Evolutionary conservation across 2,797 vertebrate genomes (phyloP).

Genomic region (Cossypha heuglini): DNA sequence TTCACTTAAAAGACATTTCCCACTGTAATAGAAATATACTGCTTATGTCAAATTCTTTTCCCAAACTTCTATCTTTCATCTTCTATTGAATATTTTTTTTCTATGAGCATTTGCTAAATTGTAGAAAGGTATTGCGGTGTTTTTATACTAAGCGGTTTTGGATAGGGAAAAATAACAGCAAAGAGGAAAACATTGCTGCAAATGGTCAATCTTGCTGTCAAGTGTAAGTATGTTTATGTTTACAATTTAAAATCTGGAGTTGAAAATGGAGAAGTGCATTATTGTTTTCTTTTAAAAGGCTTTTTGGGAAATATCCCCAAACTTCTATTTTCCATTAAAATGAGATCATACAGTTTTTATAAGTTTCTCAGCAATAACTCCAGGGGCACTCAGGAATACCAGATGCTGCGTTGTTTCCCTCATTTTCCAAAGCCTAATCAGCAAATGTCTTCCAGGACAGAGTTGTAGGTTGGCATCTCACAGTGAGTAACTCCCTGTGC

Average conservation of each 20-base stretch:
- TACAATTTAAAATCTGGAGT: slow-evolving; percentile 26
- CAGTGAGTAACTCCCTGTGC: not conserved
- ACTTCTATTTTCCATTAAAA: not conserved
- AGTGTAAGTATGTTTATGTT: not conserved
- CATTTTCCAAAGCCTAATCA: slow-evolving; percentile 59
- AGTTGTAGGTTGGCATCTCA: not conserved
- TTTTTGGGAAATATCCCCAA: slow-evolving; percentile 13
- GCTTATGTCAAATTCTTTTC: slow-evolving; percentile 13
- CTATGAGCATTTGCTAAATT: slow-evolving; percentile 9
- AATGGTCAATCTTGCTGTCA: slow-evolving; percentile 45
- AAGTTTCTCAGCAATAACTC: slow-evolving; percentile 72
- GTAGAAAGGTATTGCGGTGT: not conserved
- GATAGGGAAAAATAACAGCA: not conserved
- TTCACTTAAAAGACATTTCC: not conserved
- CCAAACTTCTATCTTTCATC: slow-evolving; percentile 3
- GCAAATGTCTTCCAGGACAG: slow-evolving; percentile 57
- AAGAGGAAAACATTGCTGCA: not conserved
- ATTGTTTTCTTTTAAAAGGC: slow-evolving; percentile 14
- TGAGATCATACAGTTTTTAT: slow-evolving; percentile 64
- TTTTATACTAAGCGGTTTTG: not conserved
- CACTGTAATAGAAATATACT: not conserved
- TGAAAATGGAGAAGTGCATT: slow-evolving; percentile 15
- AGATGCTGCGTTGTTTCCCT: slow-evolving; percentile 50
- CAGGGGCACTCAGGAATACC: slow-evolving; percentile 66
- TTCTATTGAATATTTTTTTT: slow-evolving; percentile 16